Evolutionary conservation across 2,888 invertebrate species (phyloP).

Genomic region (Steromphala cineraria): DNA sequence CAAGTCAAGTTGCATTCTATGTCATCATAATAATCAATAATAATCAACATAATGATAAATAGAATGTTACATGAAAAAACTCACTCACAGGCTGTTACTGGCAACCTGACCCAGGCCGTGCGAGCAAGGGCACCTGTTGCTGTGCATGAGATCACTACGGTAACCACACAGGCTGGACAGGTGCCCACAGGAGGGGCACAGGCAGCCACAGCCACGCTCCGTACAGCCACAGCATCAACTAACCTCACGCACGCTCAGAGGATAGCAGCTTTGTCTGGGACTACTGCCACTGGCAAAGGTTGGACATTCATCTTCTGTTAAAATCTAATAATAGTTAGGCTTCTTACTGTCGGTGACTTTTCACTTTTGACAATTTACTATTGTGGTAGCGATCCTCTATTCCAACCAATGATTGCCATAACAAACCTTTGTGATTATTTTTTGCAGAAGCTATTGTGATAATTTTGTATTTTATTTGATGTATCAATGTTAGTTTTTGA

Average conservation of each 20-base stretch:
- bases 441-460: no score
- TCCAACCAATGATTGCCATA: no score
- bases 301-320: neutral
- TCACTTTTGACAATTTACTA: no score
- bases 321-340: no score
- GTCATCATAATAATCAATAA: no score
- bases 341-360: no score
- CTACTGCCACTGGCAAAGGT: conserved; percentile 19
- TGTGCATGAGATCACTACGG: conserved; percentile 60
- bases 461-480: no score
- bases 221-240: conserved; percentile 56
- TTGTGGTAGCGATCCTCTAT: no score
- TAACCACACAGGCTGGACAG: conserved; percentile 32
- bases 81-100: conserved; percentile 35
- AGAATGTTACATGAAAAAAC: neutral
- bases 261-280: conserved; percentile 45
- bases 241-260: conserved; percentile 64
- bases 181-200: conserved; percentile 36
- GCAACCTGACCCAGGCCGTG: conserved; percentile 32
- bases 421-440: no score
- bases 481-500: no score
- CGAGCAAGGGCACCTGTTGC: conserved; percentile 47
- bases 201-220: conserved; percentile 38
- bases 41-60: no score
- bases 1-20: no score